phyloP scores from a whole-genome alignment of 2,797 vertebrate species.

The Pachyuromys duprasi region DNA sequence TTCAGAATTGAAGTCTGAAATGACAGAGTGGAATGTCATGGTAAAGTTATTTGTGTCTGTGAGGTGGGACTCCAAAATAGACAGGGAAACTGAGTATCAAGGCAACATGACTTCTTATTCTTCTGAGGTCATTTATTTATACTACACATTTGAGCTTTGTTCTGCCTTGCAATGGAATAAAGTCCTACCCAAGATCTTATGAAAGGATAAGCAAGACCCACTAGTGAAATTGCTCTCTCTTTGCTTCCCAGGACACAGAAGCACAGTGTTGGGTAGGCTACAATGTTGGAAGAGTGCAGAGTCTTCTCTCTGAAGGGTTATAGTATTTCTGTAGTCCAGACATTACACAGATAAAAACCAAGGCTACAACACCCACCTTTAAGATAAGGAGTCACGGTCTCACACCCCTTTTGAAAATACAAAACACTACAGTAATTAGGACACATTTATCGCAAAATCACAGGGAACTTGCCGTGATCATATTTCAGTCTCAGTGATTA shows the following conservation, averaged over 20 bases:
- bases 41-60: neutral
- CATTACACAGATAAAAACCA: neutral
- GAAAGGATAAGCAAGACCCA: neutral
- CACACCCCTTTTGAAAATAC: neutral
- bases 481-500: constrained; percentile 39
- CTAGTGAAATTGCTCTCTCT: neutral
- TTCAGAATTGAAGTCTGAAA: constrained; percentile 40
- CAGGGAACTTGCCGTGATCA: neutral
- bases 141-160: constrained; percentile 20
- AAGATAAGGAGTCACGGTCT: neutral
- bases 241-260: neutral
- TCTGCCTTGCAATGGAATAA: neutral
- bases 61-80: neutral
- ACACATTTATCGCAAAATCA: neutral
- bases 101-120: neutral
- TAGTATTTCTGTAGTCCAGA: neutral
- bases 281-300: neutral
- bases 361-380: neutral
- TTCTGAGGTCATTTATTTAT: constrained; percentile 30
- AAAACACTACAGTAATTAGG: neutral
- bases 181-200: neutral
- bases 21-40: neutral
- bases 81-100: neutral
- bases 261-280: neutral
- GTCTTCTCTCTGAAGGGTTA: neutral